Conservation (phyloP, 1,140 invertebrate species). For the Meloidogyne hapla region DNA sequence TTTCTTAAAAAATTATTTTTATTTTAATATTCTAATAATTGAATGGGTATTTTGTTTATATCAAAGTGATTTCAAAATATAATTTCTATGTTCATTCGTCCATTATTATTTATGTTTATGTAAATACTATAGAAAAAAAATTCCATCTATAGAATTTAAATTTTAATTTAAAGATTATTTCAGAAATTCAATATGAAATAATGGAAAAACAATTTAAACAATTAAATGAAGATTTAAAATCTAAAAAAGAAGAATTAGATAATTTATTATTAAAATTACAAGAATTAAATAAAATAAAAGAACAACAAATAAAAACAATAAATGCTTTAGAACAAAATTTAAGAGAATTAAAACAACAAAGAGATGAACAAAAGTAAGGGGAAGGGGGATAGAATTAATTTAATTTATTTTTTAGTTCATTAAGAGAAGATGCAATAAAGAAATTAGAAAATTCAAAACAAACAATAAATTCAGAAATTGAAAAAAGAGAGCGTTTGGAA, state of each 20-base stretch:
- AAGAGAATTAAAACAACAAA: slow-evolving; percentile 58
- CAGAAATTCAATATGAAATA: slow-evolving; percentile 54
- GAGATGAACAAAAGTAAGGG: slow-evolving; percentile 55
- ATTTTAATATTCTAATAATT: too few relatives aligned
- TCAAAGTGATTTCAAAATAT: neutral
- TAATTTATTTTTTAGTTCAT: slow-evolving; percentile 48
- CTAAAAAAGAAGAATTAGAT: slow-evolving; percentile 47
- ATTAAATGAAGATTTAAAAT: slow-evolving; percentile 48
- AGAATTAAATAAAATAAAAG: slow-evolving; percentile 44
- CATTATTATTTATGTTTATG: slow-evolving; percentile 11
- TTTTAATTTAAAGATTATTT: slow-evolving; percentile 29
- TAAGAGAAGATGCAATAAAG: slow-evolving; percentile 54
- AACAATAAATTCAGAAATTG: slow-evolving; percentile 51
- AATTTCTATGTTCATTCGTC: neutral
- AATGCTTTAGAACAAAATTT: slow-evolving; percentile 53
- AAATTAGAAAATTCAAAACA: slow-evolving; percentile 54
- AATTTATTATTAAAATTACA: slow-evolving; percentile 50
- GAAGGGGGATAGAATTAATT: too few relatives aligned
- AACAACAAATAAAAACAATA: slow-evolving; percentile 44
- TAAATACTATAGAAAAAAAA: too few relatives aligned
- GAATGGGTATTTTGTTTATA: neutral
- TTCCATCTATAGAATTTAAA: too few relatives aligned
- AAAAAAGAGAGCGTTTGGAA: slow-evolving; percentile 38
- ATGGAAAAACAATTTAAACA: slow-evolving; percentile 47
- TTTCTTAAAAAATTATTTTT: slow-evolving; percentile 3